Evolutionary conservation across 1,140 invertebrate genomes (phyloP).

Genomic region (Drosophila pseudoobscura): DNA sequence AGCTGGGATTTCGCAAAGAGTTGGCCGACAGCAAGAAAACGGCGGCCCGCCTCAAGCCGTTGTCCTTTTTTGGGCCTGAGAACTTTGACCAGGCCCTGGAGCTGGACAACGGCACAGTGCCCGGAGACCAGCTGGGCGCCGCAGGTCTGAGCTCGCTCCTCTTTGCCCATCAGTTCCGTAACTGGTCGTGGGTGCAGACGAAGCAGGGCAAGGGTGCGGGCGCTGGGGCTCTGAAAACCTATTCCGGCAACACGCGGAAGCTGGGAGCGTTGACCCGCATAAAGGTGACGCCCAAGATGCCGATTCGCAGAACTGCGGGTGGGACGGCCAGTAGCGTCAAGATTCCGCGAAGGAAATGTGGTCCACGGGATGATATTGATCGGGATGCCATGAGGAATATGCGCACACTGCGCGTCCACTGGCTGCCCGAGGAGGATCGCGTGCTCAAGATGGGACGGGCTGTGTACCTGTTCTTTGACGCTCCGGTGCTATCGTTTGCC

Average conservation of each 20-base stretch:
- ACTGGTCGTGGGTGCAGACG: constrained; percentile 85
- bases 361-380: constrained; percentile 88
- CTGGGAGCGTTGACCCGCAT: constrained; percentile 34
- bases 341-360: constrained; percentile 39
- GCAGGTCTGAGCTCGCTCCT: constrained; percentile 89
- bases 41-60: constrained; percentile 9
- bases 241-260: constrained; percentile 28
- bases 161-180: constrained; percentile 88
- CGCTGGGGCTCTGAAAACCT: not conserved
- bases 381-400: constrained; percentile 87
- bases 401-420: constrained; percentile 86
- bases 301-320: constrained; percentile 8
- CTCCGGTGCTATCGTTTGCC: constrained; percentile 84
- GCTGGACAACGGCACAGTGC: constrained; percentile 85
- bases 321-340: constrained; percentile 31
- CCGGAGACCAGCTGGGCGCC: constrained; percentile 89
- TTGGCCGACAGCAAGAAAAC: constrained; percentile 8
- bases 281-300: constrained; percentile 42
- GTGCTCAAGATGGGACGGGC: constrained; percentile 88
- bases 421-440: constrained; percentile 87
- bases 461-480: constrained; percentile 86
- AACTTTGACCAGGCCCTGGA: constrained; percentile 57
- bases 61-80: constrained; percentile 54
- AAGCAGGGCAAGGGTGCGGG: constrained; percentile 10
- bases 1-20: constrained; percentile 84